Evolutionary conservation across 2,888 invertebrate species (phyloP).

Genomic region (Polydrusus tereticollis): DNA sequence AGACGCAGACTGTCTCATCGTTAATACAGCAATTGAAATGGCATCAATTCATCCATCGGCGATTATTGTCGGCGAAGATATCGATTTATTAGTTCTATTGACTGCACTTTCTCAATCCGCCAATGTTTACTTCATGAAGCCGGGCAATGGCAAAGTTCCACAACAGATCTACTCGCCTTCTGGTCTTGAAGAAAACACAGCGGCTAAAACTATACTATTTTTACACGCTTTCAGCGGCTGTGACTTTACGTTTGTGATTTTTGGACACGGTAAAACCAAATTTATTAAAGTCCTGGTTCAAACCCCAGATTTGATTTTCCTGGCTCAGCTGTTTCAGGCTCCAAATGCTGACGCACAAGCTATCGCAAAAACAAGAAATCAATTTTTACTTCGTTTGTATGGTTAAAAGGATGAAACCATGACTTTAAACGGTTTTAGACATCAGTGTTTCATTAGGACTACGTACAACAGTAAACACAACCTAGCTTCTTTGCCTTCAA

Average conservation of each 20-base stretch:
- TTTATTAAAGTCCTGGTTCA: not conserved
- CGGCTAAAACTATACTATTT: not conserved
- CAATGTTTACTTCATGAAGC: slow-evolving; percentile 20
- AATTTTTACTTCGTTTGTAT: slow-evolving; percentile 14
- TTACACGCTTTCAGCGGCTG: slow-evolving; percentile 18
- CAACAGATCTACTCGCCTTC: not conserved
- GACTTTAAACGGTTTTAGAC: not conserved
- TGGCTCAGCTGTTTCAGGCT: not conserved
- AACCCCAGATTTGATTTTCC: not conserved
- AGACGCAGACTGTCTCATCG: slow-evolving; percentile 52
- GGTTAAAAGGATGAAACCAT: not conserved
- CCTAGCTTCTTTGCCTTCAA: slow-evolving; percentile 23
- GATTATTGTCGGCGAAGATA: too few relatives aligned
- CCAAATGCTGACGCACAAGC: not conserved
- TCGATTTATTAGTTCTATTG: too few relatives aligned
- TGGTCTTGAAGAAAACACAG: not conserved
- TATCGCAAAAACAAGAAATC: not conserved
- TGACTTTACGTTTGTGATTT: slow-evolving; percentile 4
- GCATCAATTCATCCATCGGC: not conserved
- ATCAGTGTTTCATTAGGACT: not conserved
- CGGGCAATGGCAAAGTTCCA: slow-evolving; percentile 9
- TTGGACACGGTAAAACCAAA: not conserved
- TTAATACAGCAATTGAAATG: slow-evolving; percentile 46
- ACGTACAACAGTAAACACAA: slow-evolving; percentile 17
- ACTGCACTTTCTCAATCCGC: slow-evolving; percentile 1